These are phyloP conservation scores for Margaritifera margaritifera DNA, from an alignment of 2,888 invertebrate genomes.

Conservation along the genomic window DNA sequence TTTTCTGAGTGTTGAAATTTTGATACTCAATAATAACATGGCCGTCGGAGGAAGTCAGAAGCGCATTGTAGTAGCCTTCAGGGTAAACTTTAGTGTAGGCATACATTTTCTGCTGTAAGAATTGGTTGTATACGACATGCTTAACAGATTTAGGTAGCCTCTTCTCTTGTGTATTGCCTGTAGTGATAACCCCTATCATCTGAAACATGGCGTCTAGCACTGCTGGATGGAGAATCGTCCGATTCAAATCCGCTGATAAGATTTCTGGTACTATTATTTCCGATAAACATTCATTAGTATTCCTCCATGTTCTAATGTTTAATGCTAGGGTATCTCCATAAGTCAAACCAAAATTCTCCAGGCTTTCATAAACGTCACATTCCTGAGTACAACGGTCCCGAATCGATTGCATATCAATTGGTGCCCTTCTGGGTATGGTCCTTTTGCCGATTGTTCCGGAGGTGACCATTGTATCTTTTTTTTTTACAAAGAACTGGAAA, in stretches of 20 bases:
- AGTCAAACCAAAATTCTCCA: slow-evolving; percentile 23
- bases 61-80: slow-evolving; percentile 37
- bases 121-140: slow-evolving; percentile 27
- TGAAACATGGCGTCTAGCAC: slow-evolving; percentile 50
- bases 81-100: slow-evolving; percentile 21
- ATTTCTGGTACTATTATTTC: slow-evolving; percentile 31
- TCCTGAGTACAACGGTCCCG: slow-evolving; percentile 15
- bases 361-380: slow-evolving; percentile 21
- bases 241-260: slow-evolving; percentile 26
- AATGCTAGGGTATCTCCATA: slow-evolving; percentile 31
- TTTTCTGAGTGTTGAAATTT: slow-evolving; percentile 24
- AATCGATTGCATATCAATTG: slow-evolving; percentile 14
- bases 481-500: neutral
- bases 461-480: neutral
- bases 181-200: slow-evolving; percentile 34
- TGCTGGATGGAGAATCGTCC: slow-evolving; percentile 45
- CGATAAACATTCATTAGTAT: slow-evolving; percentile 36
- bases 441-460: no score
- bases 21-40: slow-evolving; percentile 44
- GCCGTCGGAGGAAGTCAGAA: slow-evolving; percentile 40
- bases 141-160: slow-evolving; percentile 40
- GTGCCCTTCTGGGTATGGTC: no score
- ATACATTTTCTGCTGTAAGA: slow-evolving; percentile 38
- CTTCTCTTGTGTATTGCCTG: slow-evolving; percentile 19
- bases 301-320: slow-evolving; percentile 26